Percentiles rank a stretch among this genome's conserved stretches.
phyloP scores from a whole-genome alignment of 2,797 vertebrate species.

The Salmo trutta region DNA sequence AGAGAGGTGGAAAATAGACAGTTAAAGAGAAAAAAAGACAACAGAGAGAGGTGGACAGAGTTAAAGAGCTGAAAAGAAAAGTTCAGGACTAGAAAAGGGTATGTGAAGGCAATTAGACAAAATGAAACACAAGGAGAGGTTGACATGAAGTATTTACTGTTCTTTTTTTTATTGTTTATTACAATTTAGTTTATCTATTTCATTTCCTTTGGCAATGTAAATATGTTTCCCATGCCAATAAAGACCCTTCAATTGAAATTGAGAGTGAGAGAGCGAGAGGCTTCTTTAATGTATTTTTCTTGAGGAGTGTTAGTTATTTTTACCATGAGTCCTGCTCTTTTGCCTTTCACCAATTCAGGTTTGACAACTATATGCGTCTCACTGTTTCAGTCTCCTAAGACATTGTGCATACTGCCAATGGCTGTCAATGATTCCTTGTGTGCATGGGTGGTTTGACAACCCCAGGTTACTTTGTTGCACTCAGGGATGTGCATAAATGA shows the following conservation, averaged over 20 bases:
- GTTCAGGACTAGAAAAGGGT: not conserved
- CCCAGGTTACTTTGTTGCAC: conserved; percentile 15
- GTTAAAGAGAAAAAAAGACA: not conserved
- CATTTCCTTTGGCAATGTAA: too few relatives aligned
- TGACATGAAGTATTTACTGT: not conserved
- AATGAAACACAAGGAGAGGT: not conserved
- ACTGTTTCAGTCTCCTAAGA: conserved; percentile 25
- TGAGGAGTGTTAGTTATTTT: not conserved
- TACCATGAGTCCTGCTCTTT: conserved; percentile 10
- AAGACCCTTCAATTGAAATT: too few relatives aligned
- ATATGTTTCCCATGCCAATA: too few relatives aligned
- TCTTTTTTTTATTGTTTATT: too few relatives aligned
- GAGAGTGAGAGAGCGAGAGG: not conserved
- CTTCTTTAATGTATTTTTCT: conserved; percentile 2
- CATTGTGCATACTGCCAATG: conserved; percentile 11
- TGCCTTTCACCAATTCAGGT: conserved; percentile 54
- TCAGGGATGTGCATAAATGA: too few relatives aligned
- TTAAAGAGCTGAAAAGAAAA: not conserved
- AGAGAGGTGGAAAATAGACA: not conserved
- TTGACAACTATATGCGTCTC: conserved; percentile 40
- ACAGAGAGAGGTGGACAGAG: not conserved
- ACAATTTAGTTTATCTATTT: too few relatives aligned
- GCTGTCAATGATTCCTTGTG: conserved; percentile 35
- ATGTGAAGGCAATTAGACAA: not conserved
- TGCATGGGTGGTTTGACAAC: conserved; percentile 21